Evolutionary conservation across 2,797 vertebrate genomes (phyloP).

Genomic region (Tolypeutes matacus): DNA sequence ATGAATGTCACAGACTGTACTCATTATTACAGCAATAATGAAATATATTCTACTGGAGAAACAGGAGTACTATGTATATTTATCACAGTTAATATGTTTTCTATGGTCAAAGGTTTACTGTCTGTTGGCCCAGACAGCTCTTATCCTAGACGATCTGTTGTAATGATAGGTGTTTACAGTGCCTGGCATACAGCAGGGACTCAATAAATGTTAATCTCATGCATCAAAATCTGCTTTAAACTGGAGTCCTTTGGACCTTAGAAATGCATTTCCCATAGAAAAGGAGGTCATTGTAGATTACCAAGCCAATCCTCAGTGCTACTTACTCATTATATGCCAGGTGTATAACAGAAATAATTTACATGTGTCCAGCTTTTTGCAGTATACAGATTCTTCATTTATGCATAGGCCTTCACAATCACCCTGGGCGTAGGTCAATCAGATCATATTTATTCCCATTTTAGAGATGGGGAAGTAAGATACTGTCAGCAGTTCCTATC

Average conservation of each 20-base stretch:
- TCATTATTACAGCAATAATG: not conserved
- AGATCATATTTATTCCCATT: not conserved
- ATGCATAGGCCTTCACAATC: not conserved
- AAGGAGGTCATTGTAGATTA: not conserved
- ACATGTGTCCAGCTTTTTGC: not conserved
- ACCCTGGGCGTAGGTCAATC: not conserved
- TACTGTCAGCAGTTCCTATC: not conserved
- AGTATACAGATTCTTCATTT: not conserved
- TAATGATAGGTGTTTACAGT: not conserved
- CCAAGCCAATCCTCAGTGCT: not conserved
- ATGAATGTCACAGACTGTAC: not conserved
- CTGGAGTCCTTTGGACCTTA: not conserved
- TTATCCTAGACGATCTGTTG: not conserved
- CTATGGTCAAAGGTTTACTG: not conserved
- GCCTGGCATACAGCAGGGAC: not conserved
- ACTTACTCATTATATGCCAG: not conserved
- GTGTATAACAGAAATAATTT: not conserved
- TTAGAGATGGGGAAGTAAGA: not conserved
- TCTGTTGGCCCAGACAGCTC: not conserved
- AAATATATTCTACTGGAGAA: not conserved
- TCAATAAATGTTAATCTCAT: not conserved
- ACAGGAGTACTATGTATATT: not conserved
- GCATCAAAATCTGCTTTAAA: constrained; percentile 12
- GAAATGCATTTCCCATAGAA: not conserved
- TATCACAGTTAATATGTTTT: not conserved